These are phyloP conservation scores for Serrognathus titanus DNA, from an alignment of 2,888 invertebrate genomes.

Conservation along the genomic window DNA sequence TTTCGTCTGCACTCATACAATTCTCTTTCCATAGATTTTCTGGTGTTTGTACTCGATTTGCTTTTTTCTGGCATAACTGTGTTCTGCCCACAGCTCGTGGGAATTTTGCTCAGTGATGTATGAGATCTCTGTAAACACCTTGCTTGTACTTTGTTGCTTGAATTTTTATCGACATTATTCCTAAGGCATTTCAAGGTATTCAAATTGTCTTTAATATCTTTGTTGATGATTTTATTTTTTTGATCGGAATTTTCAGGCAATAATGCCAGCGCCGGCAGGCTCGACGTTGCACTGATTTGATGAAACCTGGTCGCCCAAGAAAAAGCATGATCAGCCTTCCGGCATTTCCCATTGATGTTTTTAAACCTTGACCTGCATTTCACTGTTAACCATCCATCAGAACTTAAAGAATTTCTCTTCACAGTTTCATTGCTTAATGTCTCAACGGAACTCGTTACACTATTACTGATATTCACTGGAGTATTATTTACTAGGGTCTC, in stretches of 20 bases:
- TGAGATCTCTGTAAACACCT: conserved; percentile 38
- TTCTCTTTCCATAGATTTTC: conserved; percentile 47
- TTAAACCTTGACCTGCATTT: conserved; percentile 65
- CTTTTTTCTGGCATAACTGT: conserved; percentile 23
- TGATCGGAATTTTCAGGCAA: conserved; percentile 41
- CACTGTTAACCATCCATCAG: conserved; percentile 88
- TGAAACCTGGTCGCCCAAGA: conserved; percentile 72
- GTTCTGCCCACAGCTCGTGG: conserved; percentile 25
- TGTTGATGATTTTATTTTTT: conserved; percentile 38
- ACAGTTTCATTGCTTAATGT: conserved; percentile 56
- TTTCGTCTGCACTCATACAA: conserved; percentile 55
- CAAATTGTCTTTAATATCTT: conserved; percentile 44
- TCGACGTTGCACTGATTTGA: conserved; percentile 76
- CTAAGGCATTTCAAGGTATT: conserved; percentile 40
- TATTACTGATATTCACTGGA: conserved; percentile 37
- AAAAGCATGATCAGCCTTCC: conserved; percentile 49
- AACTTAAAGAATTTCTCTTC: conserved; percentile 36
- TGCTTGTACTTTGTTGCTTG: conserved; percentile 9
- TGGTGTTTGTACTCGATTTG: conserved; percentile 25
- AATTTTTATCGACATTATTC: conserved; percentile 7
- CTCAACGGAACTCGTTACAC: conserved; percentile 56
- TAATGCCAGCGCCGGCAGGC: conserved; percentile 67
- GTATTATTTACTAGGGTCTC: conserved; percentile 45
- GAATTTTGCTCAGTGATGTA: conserved; percentile 42
- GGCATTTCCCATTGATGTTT: conserved; percentile 49